Evolutionary conservation across 2,113 vertebrate genomes (phyloP).

Genomic region (Murina feae): DNA sequence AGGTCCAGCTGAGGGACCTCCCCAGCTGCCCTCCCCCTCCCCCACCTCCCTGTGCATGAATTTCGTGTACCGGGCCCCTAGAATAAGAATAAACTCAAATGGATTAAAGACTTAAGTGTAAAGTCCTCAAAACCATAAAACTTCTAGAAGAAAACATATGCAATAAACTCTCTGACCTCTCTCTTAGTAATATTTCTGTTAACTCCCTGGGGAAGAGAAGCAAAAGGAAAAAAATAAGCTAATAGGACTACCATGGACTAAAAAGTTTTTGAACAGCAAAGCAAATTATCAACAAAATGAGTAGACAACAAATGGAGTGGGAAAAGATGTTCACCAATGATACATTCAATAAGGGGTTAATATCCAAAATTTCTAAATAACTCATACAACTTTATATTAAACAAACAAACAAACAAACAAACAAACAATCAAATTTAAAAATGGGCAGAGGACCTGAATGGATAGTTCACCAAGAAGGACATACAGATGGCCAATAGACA

Average conservation of each 20-base stretch:
- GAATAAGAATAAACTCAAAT: not conserved
- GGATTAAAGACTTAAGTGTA: not conserved
- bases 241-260: not conserved
- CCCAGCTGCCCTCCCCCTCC: too few relatives aligned
- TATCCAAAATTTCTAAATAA: not conserved
- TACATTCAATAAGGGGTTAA: not conserved
- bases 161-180: not conserved
- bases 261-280: not conserved
- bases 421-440: not conserved
- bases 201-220: not conserved
- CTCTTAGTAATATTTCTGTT: not conserved
- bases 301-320: not conserved
- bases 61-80: too few relatives aligned
- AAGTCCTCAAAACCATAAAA: not conserved
- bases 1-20: too few relatives aligned
- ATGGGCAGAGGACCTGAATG: not conserved
- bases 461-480: not conserved
- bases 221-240: not conserved
- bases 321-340: not conserved
- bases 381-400: not conserved
- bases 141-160: not conserved
- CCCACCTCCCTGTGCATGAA: too few relatives aligned
- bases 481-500: not conserved
- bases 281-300: not conserved
- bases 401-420: not conserved